Percentiles rank a stretch among this genome's conserved stretches.
Conservation (phyloP, 2,113 vertebrate genomes). For the Ranitomeya imitator region DNA sequence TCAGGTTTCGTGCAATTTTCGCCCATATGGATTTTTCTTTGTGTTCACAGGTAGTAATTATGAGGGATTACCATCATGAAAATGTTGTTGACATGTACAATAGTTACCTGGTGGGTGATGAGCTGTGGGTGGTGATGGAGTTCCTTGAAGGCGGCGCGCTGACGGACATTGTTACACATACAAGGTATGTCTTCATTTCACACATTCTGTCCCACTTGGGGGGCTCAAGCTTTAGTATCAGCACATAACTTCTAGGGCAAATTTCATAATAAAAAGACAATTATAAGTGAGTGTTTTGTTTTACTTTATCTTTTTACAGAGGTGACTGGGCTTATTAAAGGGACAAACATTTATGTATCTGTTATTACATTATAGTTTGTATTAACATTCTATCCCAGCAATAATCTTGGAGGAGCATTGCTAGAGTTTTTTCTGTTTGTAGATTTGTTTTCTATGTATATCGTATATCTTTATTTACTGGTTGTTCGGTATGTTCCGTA, state of each 20-base stretch:
- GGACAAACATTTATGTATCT: not conserved
- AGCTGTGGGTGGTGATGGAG: conserved; percentile 99
- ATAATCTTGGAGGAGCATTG: not conserved
- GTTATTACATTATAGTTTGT: not conserved
- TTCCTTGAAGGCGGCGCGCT: conserved; percentile 96
- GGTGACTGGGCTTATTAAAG: too few relatives aligned
- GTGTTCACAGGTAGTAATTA: conserved; percentile 90
- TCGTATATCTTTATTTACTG: not conserved
- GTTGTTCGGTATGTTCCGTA: not conserved
- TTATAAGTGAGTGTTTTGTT: too few relatives aligned
- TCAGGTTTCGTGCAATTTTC: not conserved
- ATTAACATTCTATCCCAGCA: not conserved
- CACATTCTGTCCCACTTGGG: too few relatives aligned
- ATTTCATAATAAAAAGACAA: too few relatives aligned
- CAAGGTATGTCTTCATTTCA: conserved; percentile 76
- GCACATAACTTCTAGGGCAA: too few relatives aligned
- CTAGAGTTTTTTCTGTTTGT: not conserved
- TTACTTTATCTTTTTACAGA: too few relatives aligned
- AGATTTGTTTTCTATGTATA: not conserved
- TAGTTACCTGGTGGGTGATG: conserved; percentile 94
- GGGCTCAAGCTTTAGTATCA: too few relatives aligned
- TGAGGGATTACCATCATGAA: conserved; percentile 98
- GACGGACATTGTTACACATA: conserved; percentile 97
- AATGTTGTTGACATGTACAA: conserved; percentile 99
- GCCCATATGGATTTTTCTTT: conserved; percentile 11